These are phyloP conservation scores for Mythimna vitellina DNA, from an alignment of 2,888 invertebrate genomes.

Conservation along the genomic window DNA sequence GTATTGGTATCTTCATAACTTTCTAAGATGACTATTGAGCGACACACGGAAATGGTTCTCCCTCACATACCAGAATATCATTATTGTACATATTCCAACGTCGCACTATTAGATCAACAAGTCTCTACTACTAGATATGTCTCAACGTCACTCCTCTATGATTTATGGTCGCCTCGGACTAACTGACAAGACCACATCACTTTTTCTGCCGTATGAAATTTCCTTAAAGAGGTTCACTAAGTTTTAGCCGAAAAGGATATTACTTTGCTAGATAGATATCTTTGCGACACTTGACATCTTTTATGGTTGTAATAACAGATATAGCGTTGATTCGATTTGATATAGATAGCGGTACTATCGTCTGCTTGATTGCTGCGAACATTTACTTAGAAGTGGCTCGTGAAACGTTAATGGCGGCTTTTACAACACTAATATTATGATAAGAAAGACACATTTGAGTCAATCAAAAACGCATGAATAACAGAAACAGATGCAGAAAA, in stretches of 20 bases:
- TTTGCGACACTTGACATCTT: constrained; percentile 68
- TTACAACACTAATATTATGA: constrained; percentile 40
- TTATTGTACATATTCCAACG: constrained; percentile 51
- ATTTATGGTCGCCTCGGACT: constrained; percentile 75
- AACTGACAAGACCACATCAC: constrained; percentile 67
- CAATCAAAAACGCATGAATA: constrained; percentile 7
- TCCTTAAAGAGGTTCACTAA: constrained; percentile 68
- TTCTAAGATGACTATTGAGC: constrained; percentile 39
- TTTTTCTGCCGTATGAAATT: constrained; percentile 73
- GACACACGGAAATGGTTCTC: constrained; percentile 48
- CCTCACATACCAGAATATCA: constrained; percentile 45
- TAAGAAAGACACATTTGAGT: constrained; percentile 31
- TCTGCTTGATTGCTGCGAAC: constrained; percentile 31
- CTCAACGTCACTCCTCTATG: constrained; percentile 70
- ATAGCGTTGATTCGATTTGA: constrained; percentile 54
- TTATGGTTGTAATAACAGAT: constrained; percentile 62
- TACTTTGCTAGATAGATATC: constrained; percentile 83
- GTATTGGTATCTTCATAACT: constrained; percentile 10
- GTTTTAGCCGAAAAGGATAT: constrained; percentile 81
- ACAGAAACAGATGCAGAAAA: constrained; percentile 13
- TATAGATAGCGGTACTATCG: constrained; percentile 33
- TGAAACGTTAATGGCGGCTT: constrained; percentile 42
- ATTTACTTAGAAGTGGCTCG: constrained; percentile 44
- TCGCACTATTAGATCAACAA: constrained; percentile 72
- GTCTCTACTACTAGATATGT: constrained; percentile 72